These are phyloP conservation scores for Oreotragus oreotragus DNA, from an alignment of 2,113 vertebrate species.

Conservation along the genomic window DNA sequence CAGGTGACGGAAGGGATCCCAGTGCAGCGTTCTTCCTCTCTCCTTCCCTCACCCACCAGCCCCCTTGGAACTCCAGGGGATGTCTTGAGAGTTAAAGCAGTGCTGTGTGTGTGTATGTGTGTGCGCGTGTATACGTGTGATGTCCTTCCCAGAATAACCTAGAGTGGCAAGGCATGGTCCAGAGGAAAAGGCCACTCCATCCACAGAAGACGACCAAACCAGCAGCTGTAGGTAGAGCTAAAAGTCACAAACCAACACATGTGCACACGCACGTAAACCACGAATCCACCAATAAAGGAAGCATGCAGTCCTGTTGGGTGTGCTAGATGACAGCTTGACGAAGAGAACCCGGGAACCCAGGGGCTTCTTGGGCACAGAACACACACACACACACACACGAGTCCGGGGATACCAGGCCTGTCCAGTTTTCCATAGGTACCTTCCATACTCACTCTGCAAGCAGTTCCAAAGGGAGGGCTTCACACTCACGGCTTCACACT, in stretches of 20 bases:
- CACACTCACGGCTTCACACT: too few relatives aligned
- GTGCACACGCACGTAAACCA: rapidly evolving
- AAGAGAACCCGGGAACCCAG: not conserved
- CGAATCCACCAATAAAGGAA: not conserved
- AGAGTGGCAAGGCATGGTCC: not conserved
- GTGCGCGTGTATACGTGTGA: rapidly evolving
- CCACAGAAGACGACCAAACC: rapidly evolving
- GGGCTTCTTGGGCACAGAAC: rapidly evolving
- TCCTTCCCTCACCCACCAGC: not conserved
- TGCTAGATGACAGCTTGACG: rapidly evolving
- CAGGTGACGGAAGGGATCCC: rapidly evolving
- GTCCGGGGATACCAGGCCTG: not conserved
- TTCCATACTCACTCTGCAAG: not conserved
- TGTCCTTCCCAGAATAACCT: not conserved
- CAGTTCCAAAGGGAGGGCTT: not conserved
- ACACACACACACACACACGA: not conserved
- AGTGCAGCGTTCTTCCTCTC: not conserved
- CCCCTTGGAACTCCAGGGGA: not conserved
- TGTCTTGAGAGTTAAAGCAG: not conserved
- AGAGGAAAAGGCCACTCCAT: not conserved
- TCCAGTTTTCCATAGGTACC: rapidly evolving
- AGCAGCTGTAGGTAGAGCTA: too few relatives aligned
- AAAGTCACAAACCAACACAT: not conserved
- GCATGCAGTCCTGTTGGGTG: rapidly evolving
- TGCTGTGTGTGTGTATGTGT: rapidly evolving